Percentiles rank a stretch among this genome's conserved stretches.
Evolutionary conservation across 2,888 invertebrate species (phyloP).

Genomic region (Pterostichus niger): DNA sequence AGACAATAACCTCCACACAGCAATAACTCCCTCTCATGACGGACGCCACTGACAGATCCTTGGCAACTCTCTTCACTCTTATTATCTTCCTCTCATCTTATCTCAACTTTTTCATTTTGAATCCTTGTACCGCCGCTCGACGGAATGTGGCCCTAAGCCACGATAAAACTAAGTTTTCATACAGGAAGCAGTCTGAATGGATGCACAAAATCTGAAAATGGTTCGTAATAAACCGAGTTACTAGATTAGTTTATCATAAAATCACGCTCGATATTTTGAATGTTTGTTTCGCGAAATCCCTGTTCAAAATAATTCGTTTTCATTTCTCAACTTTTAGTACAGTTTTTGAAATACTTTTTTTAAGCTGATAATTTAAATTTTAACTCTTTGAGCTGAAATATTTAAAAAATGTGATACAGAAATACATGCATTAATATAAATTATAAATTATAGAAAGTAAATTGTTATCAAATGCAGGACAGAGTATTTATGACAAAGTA

Average conservation of each 20-base stretch:
- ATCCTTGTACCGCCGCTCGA: conserved; percentile 55
- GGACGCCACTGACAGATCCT: conserved; percentile 40
- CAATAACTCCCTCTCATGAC: neutral
- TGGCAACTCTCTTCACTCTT: conserved; percentile 31
- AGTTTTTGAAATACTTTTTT: neutral
- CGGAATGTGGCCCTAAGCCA: conserved; percentile 59
- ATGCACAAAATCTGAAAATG: conserved; percentile 62
- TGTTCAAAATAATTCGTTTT: no score
- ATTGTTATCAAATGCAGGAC: no score
- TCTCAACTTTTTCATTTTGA: conserved; percentile 64
- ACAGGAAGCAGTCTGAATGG: conserved; percentile 51
- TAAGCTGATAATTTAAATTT: neutral
- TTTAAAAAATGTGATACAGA: neutral
- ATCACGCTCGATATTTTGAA: conserved; percentile 16
- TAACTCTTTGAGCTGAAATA: neutral
- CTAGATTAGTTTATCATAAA: conserved; percentile 60
- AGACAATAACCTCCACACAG: neutral
- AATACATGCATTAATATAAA: no score
- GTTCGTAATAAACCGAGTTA: conserved; percentile 57
- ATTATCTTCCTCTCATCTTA: conserved; percentile 61
- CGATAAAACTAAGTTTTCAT: conserved; percentile 66
- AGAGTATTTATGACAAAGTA: no score
- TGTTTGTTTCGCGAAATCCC: conserved; percentile 10
- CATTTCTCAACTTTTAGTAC: neutral
- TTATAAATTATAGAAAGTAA: no score